These are phyloP conservation scores for Gymnopithys bicolor DNA, from an alignment of 2,797 vertebrate species.

Conservation along the genomic window DNA sequence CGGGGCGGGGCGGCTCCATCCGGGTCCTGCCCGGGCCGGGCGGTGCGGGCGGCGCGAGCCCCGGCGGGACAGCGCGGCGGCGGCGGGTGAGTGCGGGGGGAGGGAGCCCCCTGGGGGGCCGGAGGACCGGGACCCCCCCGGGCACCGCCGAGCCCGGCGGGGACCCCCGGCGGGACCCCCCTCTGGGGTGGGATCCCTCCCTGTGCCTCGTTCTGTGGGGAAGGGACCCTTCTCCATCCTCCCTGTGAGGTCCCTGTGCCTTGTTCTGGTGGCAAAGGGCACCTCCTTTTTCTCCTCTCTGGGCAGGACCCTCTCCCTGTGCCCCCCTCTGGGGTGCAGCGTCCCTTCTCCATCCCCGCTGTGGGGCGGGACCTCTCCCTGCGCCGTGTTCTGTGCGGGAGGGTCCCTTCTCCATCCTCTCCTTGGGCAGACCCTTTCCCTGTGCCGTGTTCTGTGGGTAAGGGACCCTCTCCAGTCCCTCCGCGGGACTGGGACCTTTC, in stretches of 20 bases:
- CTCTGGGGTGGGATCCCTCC: no score
- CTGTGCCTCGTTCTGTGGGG: no score
- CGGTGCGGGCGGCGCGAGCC: slow-evolving; percentile 36
- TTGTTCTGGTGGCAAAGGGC: no score
- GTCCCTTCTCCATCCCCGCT: no score
- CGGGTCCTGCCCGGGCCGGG: slow-evolving; percentile 43
- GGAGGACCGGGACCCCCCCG: background rate
- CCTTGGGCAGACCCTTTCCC: background rate
- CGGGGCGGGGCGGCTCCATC: slow-evolving; percentile 6
- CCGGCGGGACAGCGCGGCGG: slow-evolving; percentile 2
- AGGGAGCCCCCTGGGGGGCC: slow-evolving; percentile 12
- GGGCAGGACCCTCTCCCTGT: no score
- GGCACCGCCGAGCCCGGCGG: no score
- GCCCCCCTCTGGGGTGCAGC: no score
- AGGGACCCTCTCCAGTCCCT: no score
- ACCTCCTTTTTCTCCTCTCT: no score
- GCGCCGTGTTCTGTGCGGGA: background rate
- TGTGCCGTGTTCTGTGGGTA: background rate
- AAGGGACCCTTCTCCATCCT: no score
- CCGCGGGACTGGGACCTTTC: background rate
- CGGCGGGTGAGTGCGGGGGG: slow-evolving; percentile 15
- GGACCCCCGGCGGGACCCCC: background rate
- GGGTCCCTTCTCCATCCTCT: rapidly evolving
- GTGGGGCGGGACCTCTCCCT: no score
- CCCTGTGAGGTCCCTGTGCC: no score